Evolutionary conservation across 2,888 invertebrate species (phyloP), one percentile per base, ranked within the genome.

Genomic region (Myopa testacea): DNA sequence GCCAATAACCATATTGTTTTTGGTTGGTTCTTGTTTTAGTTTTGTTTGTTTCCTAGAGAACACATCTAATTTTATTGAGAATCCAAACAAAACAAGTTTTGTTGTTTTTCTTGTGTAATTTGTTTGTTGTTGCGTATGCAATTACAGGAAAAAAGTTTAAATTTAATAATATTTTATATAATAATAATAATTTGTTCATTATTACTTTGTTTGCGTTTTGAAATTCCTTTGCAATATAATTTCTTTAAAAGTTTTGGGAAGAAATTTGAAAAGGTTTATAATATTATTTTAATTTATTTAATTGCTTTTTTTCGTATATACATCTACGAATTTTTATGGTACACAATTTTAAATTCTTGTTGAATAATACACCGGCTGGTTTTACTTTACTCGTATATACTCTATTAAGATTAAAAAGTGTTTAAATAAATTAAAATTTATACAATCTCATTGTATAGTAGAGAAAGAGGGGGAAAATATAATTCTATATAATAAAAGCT

Each of bases 61-160:
- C 88, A 87, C 87, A 84, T 86, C 87, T 87, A 87, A 85, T 80
- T 84, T 83, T 82, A 82, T 86, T 86, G 83, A 87, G 82, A 87
- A 87, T 87, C 85, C 84, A 87, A 87, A 87, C 87, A 86, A 87
- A 87, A 82, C 80, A 80, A 76, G 26, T 10, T 45, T 80, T 81
- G 77, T 80, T 79, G 77, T 73, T 72, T 50, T 75, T 6, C 45
- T 67, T 77, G n/a, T 45, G 1, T 26, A 2, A 38, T 73, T 73
- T 63, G 7, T 58, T 74, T 79, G 63, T 71, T 75, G 52, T 72
- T 63, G 45, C 45, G 52, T 58, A 79, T 78, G 81, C 80, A 81
- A 79, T 78, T 82, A 79, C 82, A 82, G 79, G 80, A 81, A 82
- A 82, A 82, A 78, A 80, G 76, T 79, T 78, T 55, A 73, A 72